Conservation (phyloP, 2,113 vertebrate genomes). For the Petrocephalus zakoni region DNA sequence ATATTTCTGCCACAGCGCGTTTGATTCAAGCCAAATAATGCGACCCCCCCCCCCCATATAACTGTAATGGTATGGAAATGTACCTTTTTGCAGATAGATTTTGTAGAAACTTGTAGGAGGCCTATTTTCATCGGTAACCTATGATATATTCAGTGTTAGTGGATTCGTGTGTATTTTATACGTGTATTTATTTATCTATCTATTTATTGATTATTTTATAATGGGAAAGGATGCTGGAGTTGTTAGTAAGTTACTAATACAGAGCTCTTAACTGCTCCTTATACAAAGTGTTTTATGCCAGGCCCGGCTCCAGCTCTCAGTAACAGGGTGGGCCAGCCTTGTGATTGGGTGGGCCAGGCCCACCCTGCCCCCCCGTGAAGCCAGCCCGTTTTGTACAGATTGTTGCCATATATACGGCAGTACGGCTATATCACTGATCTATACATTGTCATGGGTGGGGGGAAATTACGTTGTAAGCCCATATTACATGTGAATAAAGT, state of each 20-base stretch:
- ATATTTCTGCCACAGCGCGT: constrained; percentile 29
- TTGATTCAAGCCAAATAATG: constrained; percentile 9
- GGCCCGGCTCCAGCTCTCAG: too few relatives aligned
- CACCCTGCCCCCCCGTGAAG: too few relatives aligned
- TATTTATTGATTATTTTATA: neutral
- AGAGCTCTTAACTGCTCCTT: neutral
- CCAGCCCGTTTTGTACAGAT: neutral
- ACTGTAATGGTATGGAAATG: neutral
- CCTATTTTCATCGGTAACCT: neutral
- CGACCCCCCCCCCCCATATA: neutral
- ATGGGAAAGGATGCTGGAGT: neutral
- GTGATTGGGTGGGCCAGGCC: too few relatives aligned
- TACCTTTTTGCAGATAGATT: neutral
- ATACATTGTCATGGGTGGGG: too few relatives aligned
- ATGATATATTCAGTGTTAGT: neutral
- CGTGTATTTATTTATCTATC: neutral
- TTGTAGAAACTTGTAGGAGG: neutral
- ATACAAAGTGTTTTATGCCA: too few relatives aligned
- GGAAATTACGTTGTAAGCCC: neutral
- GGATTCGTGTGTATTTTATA: neutral
- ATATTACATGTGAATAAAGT: neutral
- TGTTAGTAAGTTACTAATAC: neutral
- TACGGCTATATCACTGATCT: neutral
- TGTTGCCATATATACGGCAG: neutral
- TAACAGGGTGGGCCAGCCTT: too few relatives aligned